Evolutionary conservation across 2,113 vertebrate species (phyloP), one percentile per base, ranked within the genome.

Genomic region (Zosterops pallidus): DNA sequence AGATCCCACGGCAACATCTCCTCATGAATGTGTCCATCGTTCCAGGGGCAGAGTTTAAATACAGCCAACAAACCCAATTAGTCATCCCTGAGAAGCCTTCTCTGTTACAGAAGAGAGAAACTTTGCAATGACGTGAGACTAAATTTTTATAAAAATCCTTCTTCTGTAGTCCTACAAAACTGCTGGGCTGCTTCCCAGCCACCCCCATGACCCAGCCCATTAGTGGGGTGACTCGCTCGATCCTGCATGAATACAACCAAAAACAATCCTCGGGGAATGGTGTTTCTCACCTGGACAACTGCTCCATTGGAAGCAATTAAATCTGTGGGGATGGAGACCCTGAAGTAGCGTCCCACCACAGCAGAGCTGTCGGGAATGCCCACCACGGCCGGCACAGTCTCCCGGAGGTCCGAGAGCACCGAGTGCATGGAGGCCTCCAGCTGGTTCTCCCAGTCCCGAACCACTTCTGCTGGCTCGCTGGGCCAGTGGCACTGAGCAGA

Each of bases 361-460:
- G 98, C 99, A 0, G 98, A 98, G 86, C 98, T 98, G 96, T 99
- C 99, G 0, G 99, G 98, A 44, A 99, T 98, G 80, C 98, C 98
- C 84, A 98, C 97, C 96, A 98, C 98, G 1, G 97, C 88, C 0
- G 97, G 98, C 17, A 98, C 91, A 22, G 98, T 94, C 92, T 98
- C 97, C 5, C 98, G 98, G 13, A 99, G 96, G 63, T 98, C 98
- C 1, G 98, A 97, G 17, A 99, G 98, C 84, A 98, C 95, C 0
- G 99, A 99, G 96, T 99, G 98, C 99, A 99, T 99, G 89, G 99
- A 99, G 9, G 99, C 99, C 96, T 99, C 99, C 9, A 99, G 97
- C 91, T 99, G 98, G 97, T 98, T 97, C 49, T 98, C 97, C 97
- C 98, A 98, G 97, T 98, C 98, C 96, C 97, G 98, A 96, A 97